A percentile compares a stretch with the other conserved stretches of the same genome.
Conservation (phyloP, 2,113 vertebrate species). For the Pandion haliaetus region DNA sequence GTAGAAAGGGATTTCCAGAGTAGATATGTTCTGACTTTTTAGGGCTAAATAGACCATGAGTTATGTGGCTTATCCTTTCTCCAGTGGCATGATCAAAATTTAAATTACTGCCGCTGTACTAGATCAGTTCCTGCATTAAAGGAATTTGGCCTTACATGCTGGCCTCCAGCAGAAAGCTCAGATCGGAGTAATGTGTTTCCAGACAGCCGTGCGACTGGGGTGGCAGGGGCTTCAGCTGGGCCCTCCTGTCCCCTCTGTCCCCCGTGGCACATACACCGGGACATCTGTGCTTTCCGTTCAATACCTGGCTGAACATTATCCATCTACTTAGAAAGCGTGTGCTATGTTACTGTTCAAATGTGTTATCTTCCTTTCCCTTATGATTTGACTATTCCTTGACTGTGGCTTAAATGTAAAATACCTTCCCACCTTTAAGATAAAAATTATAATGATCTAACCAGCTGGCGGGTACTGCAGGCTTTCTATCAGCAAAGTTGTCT, state of each 20-base stretch:
- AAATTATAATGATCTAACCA: not conserved
- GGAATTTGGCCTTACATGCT: not conserved
- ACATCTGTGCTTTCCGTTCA: fast-evolving
- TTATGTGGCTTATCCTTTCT: not conserved
- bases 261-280: fast-evolving
- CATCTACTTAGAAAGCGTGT: fast-evolving
- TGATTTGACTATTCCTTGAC: not conserved
- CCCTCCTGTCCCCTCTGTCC: not conserved
- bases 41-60: not conserved
- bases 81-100: not conserved
- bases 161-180: not conserved
- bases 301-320: fast-evolving
- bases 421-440: not conserved
- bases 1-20: not conserved
- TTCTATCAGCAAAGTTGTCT: not conserved
- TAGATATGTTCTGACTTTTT: not conserved
- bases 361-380: not conserved
- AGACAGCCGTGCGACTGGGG: fast-evolving
- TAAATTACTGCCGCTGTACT: not conserved
- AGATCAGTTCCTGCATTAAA: not conserved
- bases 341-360: not conserved
- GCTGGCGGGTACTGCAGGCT: not conserved
- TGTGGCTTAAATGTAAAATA: not conserved
- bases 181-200: fast-evolving
- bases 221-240: not conserved